Base-by-base conservation (phyloP, 2,888 invertebrate genomes). In the Parnassius glacialis region DNA sequence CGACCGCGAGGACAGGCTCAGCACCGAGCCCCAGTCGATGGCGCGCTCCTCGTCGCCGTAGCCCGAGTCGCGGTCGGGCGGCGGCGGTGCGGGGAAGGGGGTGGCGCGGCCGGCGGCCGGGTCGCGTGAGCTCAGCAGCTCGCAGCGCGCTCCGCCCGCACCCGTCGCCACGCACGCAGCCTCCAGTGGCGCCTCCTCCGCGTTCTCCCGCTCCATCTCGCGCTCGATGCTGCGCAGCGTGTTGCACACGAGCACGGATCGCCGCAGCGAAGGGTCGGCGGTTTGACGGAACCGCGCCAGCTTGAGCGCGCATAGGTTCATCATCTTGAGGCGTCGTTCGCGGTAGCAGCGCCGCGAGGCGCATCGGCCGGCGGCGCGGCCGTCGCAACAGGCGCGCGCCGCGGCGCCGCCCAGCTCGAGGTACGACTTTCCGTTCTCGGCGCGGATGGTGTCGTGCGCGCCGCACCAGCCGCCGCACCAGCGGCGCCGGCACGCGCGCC, bases 181-280 rank as follows among this genome's bases (percentile, higher is more conserved):
- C 68, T 78, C 71, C 53, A 84, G 76, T 62, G 77, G 70, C 70
- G 92, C 87, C 79, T 94, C 93, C 69, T 93, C 91, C 59, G 79
- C 92, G 74, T 81, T 92, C 81, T 94, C 94, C 64, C 94, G 90
- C 83, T 97, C 97, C 94, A 98, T 96, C 88, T 98, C 97, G 61
- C 95, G 93, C 87, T 97, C 97, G 78, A 97, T 95, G 81, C 95
- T 94, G 81, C 97, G 95, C 69, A 98, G 84, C 62, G 98, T 97
- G 87, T 98, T 98, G 92, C 97, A 97, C 76, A 98, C 97, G 67
- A 98, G 94, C 80, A 98, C 98, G 55, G 97, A 97, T 67, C 97
- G 94, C 74, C 97, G 94, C 64, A 98, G 92, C 66, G 97, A 96
- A 52, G 97, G 97, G 83, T 98, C 97, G 61, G 97, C 96, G 71